These are phyloP conservation scores for Cherax destructor DNA, from an alignment of 1,140 invertebrate genomes.

Conservation along the genomic window DNA sequence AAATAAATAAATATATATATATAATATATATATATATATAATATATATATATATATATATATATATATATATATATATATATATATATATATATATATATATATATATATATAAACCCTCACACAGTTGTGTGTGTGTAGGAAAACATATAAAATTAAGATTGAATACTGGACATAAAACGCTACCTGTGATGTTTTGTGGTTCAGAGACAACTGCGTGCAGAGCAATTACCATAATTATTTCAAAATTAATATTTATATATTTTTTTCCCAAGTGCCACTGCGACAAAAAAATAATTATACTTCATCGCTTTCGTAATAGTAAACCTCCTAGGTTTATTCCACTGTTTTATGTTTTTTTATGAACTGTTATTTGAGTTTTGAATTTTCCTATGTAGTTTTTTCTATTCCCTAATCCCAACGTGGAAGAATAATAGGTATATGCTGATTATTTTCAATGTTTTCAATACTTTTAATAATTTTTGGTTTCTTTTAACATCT, in stretches of 20 bases:
- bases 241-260: conserved; percentile 41
- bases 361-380: too few species aligned
- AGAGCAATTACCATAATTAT: not conserved
- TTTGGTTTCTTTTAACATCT: too few species aligned
- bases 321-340: not conserved
- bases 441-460: too few species aligned
- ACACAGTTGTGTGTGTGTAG: too few species aligned
- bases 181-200: not conserved
- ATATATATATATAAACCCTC: not conserved
- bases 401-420: not conserved
- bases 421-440: too few species aligned
- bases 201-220: not conserved
- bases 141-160: not conserved
- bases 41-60: conserved; percentile 24
- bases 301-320: not conserved
- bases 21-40: conserved; percentile 30
- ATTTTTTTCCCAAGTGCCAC: not conserved
- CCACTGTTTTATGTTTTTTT: too few species aligned
- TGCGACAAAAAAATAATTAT: not conserved
- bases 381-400: too few species aligned
- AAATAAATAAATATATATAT: conserved; percentile 26
- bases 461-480: too few species aligned
- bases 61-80: conserved; percentile 35
- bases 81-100: conserved; percentile 27
- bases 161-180: not conserved